Base-by-base conservation (phyloP, 2,113 vertebrate genomes). In the Haplochromis vanheusdeni region DNA sequence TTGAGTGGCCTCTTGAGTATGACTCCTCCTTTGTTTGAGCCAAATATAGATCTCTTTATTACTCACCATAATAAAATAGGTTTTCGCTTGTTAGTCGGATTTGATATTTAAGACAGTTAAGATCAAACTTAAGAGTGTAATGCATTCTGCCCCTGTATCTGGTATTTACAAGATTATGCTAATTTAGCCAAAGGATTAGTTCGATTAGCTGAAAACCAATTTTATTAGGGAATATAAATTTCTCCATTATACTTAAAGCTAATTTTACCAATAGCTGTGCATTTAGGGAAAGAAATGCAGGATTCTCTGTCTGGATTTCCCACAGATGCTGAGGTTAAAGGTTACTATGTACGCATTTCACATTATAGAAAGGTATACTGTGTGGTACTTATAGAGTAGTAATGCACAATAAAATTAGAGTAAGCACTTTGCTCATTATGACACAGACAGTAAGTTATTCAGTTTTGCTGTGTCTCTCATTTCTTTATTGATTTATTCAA, bases 11-110 rank as follows among this genome's bases (percentile, higher is more conserved):
- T 83, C 84, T 86, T 45, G 87, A 88, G 84, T 40, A 58, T 16
- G 68, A 84, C 80, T 89, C 83, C 42, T 80, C 13, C 33, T 89
- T 86, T 86, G 81, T 87, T 55, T 81, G 77, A 82, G 75, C 33
- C 84, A 83, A 86, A 89, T 79, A 68, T 73, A 89, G 81, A 91
- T 86, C 58, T 79, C 45, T 79, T 82, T 65, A 84, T 91, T 68
- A 85, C 85, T 55, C 58, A 68, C 54, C 17, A 65, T 51, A 65
- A 73, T 81, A 86, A 86, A 83, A 47, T 68, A 49, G 14, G 6
- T 45, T 62, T 52, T 60, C 40, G 45, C 82, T 87, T 85, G 73
- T 89, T 58, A 82, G 35, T 89, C 51, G 16, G 12, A 83, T 73
- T 83, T 83, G 56, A 89, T 85, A 42, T 84, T 26, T 31, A 82